phyloP scores from a whole-genome alignment of 2,797 vertebrate genomes.

The Eleutherodactylus coqui region DNA sequence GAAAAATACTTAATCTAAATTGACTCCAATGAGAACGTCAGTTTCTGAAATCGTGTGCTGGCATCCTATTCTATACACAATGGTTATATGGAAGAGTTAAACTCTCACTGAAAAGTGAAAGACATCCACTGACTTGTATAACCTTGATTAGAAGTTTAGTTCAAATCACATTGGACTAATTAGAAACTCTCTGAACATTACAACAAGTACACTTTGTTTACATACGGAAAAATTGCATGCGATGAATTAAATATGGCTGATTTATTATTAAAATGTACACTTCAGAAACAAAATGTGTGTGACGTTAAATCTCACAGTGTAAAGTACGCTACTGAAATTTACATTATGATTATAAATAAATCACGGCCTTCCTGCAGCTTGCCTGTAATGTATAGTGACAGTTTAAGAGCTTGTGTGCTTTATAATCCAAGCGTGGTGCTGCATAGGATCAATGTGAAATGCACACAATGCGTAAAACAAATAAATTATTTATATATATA shows the following conservation, averaged over 20 bases:
- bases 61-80: background rate
- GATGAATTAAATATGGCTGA: conserved; percentile 50
- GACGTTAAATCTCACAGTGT: conserved; percentile 66
- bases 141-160: conserved; percentile 39
- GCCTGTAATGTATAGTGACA: conserved; percentile 75
- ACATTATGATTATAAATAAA: conserved; percentile 77
- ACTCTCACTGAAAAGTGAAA: background rate
- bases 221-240: conserved; percentile 27
- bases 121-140: background rate
- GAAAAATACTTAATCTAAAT: conserved; percentile 5
- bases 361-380: conserved; percentile 70
- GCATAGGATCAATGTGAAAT: conserved; percentile 63
- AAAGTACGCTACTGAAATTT: conserved; percentile 69
- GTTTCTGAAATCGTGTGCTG: background rate
- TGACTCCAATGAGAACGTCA: background rate
- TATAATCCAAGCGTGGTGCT: conserved; percentile 68
- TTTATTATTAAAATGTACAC: conserved; percentile 53
- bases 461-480: conserved; percentile 41
- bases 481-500: background rate
- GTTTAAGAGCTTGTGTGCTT: conserved; percentile 72
- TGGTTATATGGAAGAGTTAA: background rate
- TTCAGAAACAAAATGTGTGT: conserved; percentile 41
- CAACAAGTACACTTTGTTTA: conserved; percentile 50
- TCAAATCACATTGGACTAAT: conserved; percentile 38
- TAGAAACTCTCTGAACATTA: conserved; percentile 28